These are phyloP conservation scores for Argyresthia albistria DNA, from an alignment of 2,888 invertebrate species.

Conservation along the genomic window DNA sequence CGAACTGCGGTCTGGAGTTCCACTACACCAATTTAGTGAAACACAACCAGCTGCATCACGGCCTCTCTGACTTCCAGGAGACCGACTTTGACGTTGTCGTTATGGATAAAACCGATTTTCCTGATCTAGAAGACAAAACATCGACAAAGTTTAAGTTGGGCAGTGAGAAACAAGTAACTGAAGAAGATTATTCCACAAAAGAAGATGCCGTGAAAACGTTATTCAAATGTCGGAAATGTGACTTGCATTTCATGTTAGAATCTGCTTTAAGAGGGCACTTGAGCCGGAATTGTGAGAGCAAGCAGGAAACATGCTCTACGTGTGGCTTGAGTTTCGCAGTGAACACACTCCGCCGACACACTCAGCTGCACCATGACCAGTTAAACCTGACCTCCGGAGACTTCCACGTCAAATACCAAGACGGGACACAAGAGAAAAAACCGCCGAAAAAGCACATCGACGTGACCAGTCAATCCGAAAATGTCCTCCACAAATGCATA, in stretches of 20 bases:
- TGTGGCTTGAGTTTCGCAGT: neutral
- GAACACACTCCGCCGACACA: neutral
- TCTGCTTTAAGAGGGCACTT: neutral
- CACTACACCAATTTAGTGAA: neutral
- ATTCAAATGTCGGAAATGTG: neutral
- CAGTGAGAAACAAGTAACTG: neutral
- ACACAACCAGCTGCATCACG: neutral
- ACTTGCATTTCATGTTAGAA: neutral
- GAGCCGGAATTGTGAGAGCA: neutral
- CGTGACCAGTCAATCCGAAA: neutral
- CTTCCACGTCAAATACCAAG: no score
- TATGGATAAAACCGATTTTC: neutral
- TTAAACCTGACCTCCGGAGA: no score
- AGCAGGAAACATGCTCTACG: neutral
- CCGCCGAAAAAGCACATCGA: neutral
- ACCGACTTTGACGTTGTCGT: neutral
- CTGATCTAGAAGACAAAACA: neutral
- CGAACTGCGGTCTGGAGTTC: neutral
- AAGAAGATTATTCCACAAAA: neutral
- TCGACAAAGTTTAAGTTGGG: neutral
- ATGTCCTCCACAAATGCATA: neutral
- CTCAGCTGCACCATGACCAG: neutral
- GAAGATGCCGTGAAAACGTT: neutral
- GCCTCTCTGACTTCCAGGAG: neutral
- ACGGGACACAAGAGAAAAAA: neutral